phyloP scores from a whole-genome alignment of 1,140 invertebrate genomes.

The Drosophila ananassae region DNA sequence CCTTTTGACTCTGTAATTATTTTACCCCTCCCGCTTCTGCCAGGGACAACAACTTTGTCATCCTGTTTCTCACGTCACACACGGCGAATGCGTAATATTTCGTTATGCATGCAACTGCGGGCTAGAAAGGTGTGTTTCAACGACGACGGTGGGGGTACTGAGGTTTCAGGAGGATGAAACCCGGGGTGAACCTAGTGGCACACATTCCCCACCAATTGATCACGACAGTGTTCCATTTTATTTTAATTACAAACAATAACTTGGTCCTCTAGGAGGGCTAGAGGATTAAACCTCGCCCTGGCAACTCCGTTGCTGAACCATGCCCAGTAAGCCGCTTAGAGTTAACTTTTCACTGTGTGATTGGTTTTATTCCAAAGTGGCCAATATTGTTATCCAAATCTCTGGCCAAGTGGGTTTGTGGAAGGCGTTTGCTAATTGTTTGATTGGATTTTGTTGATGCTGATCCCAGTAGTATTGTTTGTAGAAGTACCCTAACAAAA shows the following conservation, averaged over 20 bases:
- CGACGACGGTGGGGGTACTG: background rate
- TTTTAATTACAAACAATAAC: slow-evolving; percentile 71
- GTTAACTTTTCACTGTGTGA: slow-evolving; percentile 2
- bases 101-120: slow-evolving; percentile 61
- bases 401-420: background rate
- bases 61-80: slow-evolving; percentile 45
- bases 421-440: slow-evolving; percentile 54
- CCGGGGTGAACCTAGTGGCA: slow-evolving; percentile 20
- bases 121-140: slow-evolving; percentile 24
- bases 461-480: no score
- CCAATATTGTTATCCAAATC: slow-evolving; percentile 3
- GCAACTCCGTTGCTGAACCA: background rate
- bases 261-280: slow-evolving; percentile 18
- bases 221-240: slow-evolving; percentile 49
- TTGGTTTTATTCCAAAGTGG: slow-evolving; percentile 4
- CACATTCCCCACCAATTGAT: slow-evolving; percentile 68
- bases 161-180: background rate
- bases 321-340: slow-evolving; percentile 40
- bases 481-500: no score
- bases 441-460: slow-evolving; percentile 52
- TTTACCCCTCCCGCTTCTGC: slow-evolving; percentile 42
- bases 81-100: slow-evolving; percentile 69
- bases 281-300: slow-evolving; percentile 2
- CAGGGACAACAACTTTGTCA: slow-evolving; percentile 56
- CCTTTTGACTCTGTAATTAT: slow-evolving; percentile 50